phyloP scores from a whole-genome alignment of 2,113 vertebrate species.

The Polyodon spathula region DNA sequence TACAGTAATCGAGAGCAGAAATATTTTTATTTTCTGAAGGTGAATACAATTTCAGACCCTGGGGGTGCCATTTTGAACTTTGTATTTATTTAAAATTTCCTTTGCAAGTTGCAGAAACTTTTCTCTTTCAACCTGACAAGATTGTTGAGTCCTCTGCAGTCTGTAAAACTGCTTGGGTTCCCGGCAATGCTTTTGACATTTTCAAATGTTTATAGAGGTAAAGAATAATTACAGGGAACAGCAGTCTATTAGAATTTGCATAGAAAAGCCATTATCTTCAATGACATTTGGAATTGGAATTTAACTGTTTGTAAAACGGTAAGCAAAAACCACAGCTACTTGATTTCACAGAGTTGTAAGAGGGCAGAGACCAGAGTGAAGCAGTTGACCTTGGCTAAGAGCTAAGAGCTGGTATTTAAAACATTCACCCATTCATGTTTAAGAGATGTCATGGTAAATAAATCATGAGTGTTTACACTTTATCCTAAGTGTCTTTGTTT shows the following conservation, averaged over 20 bases:
- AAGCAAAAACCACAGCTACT: constrained; percentile 5
- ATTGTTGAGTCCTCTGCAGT: background rate
- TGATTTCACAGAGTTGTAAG: constrained; percentile 20
- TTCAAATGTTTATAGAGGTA: background rate
- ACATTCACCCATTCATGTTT: constrained; percentile 57
- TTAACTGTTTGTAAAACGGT: background rate
- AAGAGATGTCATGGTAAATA: constrained; percentile 67
- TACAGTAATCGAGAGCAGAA: constrained; percentile 41
- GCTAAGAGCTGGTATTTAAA: constrained; percentile 57
- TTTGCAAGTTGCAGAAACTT: background rate
- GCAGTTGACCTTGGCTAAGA: constrained; percentile 53
- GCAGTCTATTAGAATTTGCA: background rate
- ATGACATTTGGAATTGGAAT: background rate
- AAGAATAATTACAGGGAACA: background rate
- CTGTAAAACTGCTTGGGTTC: background rate
- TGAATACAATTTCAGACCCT: constrained; percentile 11
- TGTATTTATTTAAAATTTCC: background rate
- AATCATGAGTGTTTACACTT: constrained; percentile 66
- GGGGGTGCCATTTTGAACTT: background rate
- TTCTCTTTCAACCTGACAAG: background rate
- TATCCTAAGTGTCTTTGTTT: constrained; percentile 55
- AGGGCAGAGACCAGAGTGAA: constrained; percentile 32
- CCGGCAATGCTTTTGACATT: background rate
- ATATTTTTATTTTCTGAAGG: constrained; percentile 34
- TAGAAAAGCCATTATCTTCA: background rate